Conservation (phyloP, 2,888 invertebrate genomes). For the Calameuta idolon region DNA sequence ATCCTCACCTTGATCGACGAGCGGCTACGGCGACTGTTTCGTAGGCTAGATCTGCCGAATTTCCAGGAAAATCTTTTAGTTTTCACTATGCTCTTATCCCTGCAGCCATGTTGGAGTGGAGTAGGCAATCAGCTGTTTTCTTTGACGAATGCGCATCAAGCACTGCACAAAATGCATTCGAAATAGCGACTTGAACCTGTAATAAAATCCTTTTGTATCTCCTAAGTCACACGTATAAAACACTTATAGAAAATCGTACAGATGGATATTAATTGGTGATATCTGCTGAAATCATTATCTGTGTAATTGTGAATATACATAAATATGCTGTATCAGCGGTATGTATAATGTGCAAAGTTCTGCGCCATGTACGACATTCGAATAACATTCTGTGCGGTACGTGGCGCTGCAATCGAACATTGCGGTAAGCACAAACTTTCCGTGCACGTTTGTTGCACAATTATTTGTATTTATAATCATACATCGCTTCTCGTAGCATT, state of each 20-base stretch:
- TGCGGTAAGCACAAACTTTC: neutral
- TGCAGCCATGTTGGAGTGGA: constrained; percentile 50
- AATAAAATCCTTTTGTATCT: neutral
- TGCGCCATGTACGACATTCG: neutral
- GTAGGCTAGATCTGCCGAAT: constrained; percentile 43
- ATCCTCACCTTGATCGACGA: constrained; percentile 42
- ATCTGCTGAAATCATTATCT: neutral
- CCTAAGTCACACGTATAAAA: neutral
- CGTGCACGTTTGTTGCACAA: constrained; percentile 8
- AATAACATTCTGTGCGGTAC: neutral
- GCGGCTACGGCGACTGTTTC: constrained; percentile 39
- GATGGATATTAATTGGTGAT: neutral
- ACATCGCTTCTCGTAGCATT: neutral
- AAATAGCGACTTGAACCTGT: neutral
- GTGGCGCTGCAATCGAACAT: neutral
- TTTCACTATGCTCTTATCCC: constrained; percentile 45
- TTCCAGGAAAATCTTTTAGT: constrained; percentile 43
- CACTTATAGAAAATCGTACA: neutral
- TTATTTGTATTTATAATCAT: constrained; percentile 7
- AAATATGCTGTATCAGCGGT: neutral
- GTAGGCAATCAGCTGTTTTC: constrained; percentile 34
- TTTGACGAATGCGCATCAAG: neutral
- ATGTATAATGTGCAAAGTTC: neutral
- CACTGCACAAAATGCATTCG: neutral
- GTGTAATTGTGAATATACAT: neutral